Evolutionary conservation across 2,797 vertebrate species (phyloP).

Genomic region (Gambelia wislizenii): DNA sequence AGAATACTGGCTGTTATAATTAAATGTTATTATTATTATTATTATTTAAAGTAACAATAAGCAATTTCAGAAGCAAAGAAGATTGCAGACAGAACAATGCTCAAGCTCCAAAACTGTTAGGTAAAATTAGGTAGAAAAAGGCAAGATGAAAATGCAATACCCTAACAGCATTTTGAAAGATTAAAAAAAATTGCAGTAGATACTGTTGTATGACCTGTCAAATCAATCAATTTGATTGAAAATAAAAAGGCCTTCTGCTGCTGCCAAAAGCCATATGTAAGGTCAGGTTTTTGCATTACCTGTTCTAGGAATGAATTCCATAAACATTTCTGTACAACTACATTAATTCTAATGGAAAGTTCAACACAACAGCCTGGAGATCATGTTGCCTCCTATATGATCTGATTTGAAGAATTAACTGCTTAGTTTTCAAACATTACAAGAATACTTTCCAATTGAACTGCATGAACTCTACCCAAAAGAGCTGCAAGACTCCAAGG

Average conservation of each 20-base stretch:
- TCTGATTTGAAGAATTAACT: not conserved
- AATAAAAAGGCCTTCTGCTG: not conserved
- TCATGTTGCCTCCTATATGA: not conserved
- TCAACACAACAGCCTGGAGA: not conserved
- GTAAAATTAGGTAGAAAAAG: not conserved
- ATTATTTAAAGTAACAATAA: not conserved
- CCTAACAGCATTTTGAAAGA: not conserved
- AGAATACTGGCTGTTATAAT: too few relatives aligned
- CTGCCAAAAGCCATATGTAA: not conserved
- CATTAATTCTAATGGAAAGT: not conserved
- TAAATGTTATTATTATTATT: too few relatives aligned
- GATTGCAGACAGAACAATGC: not conserved
- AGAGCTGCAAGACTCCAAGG: not conserved
- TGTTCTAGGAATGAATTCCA: not conserved
- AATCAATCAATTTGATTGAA: not conserved
- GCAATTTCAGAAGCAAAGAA: not conserved
- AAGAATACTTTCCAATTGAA: not conserved
- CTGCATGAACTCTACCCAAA: not conserved
- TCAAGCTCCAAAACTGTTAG: not conserved
- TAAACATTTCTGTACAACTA: not conserved
- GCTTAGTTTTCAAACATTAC: not conserved
- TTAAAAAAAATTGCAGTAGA: not conserved
- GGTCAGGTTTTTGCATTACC: not conserved
- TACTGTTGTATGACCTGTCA: not conserved
- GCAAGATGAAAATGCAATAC: not conserved